A percentile compares a stretch with the other conserved stretches of the same genome.
Evolutionary conservation across 2,797 vertebrate species (phyloP).

Genomic region (Hydrocynus forskahlii): DNA sequence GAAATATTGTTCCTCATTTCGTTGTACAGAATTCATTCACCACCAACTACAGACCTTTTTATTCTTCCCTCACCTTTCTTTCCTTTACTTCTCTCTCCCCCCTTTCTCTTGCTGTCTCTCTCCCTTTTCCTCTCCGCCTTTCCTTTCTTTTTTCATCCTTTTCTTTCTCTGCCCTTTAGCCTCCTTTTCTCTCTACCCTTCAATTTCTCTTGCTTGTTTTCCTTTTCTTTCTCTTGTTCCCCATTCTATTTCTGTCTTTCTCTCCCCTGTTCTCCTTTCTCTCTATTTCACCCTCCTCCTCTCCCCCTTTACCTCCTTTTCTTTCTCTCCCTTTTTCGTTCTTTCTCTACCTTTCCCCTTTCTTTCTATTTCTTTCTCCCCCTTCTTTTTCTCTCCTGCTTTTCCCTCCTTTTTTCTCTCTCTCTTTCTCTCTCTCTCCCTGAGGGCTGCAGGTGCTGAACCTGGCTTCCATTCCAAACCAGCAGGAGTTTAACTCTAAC

Average conservation of each 20-base stretch:
- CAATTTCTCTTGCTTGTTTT: neutral
- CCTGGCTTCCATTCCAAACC: constrained; percentile 79
- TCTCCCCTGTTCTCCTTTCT: constrained; percentile 39
- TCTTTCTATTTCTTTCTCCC: constrained; percentile 61
- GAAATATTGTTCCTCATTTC: no score
- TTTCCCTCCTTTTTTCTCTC: constrained; percentile 46
- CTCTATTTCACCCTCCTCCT: neutral
- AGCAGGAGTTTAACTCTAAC: constrained; percentile 76
- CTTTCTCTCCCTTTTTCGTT: constrained; percentile 19
- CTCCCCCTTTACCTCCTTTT: constrained; percentile 44
- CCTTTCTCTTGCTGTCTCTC: neutral
- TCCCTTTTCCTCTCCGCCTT: constrained; percentile 54
- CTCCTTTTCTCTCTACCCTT: constrained; percentile 3
- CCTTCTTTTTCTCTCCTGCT: constrained; percentile 45
- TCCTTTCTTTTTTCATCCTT: constrained; percentile 53
- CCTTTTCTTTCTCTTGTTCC: constrained; percentile 65
- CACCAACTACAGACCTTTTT: no score
- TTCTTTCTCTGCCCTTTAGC: constrained; percentile 46
- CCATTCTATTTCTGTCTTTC: constrained; percentile 27
- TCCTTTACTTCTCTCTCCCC: neutral
- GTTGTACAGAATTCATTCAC: no score
- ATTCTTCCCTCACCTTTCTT: no score
- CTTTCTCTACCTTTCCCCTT: neutral
- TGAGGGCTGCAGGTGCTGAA: constrained; percentile 76
- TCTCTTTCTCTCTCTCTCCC: constrained; percentile 63